Evolutionary conservation across 92 coral and sea anemone genomes (phyloP).

Genomic region (Montipora capitata): DNA sequence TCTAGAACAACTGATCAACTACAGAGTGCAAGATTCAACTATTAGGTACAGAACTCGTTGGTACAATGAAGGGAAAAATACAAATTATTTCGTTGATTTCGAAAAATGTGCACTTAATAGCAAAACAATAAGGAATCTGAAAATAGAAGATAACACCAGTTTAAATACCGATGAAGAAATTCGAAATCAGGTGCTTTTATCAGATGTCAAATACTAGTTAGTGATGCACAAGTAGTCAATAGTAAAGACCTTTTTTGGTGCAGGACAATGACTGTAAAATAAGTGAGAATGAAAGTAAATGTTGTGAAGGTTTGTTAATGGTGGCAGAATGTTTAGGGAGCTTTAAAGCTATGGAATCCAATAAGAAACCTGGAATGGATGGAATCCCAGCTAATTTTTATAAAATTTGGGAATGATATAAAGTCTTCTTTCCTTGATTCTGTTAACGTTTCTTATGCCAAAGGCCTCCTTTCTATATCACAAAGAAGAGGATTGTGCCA

Average conservation of each 20-base stretch:
- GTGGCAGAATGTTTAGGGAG: neutral
- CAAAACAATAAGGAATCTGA: slow-evolving; percentile 8
- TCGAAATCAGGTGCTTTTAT: slow-evolving; percentile 8
- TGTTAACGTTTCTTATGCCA: neutral
- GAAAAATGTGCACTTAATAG: slow-evolving; percentile 1
- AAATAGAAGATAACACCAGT: slow-evolving; percentile 2
- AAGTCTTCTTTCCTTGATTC: slow-evolving; percentile 7
- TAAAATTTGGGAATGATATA: neutral
- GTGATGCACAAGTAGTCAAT: too few relatives aligned
- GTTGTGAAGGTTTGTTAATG: slow-evolving; percentile 13
- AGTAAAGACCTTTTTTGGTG: too few relatives aligned
- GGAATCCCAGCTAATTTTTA: neutral
- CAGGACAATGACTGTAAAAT: neutral
- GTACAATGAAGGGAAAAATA: slow-evolving; percentile 20
- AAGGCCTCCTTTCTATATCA: too few relatives aligned
- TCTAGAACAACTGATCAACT: neutral
- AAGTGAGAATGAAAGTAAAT: neutral
- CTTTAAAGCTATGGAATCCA: slow-evolving; percentile 23
- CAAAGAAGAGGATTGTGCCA: neutral
- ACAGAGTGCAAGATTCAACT: neutral
- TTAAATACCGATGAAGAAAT: neutral
- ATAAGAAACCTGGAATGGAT: slow-evolving; percentile 27
- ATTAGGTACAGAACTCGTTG: slow-evolving; percentile 13
- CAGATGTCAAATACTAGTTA: neutral
- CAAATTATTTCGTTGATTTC: neutral